Conservation (phyloP, 2,113 vertebrate genomes). For the Oenanthe melanoleuca region DNA sequence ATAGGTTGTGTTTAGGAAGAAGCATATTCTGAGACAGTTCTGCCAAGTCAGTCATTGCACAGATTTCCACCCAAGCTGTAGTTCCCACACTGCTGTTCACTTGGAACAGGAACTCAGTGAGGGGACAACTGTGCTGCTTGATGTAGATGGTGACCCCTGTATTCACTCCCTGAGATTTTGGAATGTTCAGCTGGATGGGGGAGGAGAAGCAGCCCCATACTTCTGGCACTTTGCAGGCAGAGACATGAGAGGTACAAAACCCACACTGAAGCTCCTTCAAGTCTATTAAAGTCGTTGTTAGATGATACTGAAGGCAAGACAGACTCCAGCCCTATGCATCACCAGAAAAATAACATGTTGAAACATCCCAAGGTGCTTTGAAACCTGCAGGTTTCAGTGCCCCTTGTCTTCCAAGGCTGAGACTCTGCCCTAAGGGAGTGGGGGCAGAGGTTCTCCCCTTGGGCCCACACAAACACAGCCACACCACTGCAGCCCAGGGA, state of each 20-base stretch:
- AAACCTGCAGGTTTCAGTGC: neutral
- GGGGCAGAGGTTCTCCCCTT: neutral
- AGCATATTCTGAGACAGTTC: neutral
- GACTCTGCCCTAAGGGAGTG: neutral
- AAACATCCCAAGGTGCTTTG: neutral
- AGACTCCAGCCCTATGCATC: neutral
- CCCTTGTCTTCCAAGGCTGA: neutral
- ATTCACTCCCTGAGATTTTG: neutral
- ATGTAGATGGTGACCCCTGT: neutral
- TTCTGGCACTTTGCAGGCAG: neutral
- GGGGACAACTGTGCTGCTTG: neutral
- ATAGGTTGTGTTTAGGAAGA: neutral
- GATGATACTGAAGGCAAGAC: neutral
- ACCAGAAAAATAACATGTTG: fast-evolving
- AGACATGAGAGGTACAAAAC: neutral
- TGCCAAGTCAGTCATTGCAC: neutral
- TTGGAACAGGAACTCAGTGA: neutral
- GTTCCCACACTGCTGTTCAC: neutral
- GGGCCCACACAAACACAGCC: neutral
- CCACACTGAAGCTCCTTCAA: neutral
- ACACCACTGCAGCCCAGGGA: neutral
- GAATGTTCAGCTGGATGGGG: neutral
- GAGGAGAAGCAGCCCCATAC: neutral
- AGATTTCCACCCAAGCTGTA: neutral
- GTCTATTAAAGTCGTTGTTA: neutral